These are phyloP conservation scores for Carposina sasakii DNA, from an alignment of 1,140 invertebrate species.

Conservation along the genomic window DNA sequence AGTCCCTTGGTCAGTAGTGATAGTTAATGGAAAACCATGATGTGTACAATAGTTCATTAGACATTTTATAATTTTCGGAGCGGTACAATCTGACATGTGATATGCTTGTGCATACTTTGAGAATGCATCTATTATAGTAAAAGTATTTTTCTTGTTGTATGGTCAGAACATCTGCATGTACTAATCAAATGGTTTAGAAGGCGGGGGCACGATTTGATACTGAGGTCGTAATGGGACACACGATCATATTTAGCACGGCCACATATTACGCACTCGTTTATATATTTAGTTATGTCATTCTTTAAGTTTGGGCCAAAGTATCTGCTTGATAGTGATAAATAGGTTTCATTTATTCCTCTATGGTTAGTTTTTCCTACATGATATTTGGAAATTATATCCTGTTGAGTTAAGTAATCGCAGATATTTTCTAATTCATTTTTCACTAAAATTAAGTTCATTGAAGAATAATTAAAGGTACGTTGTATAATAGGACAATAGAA, in stretches of 20 bases:
- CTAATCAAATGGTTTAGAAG: neutral
- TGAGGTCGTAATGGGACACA: neutral
- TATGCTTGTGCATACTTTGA: conserved; percentile 12
- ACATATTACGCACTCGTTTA: neutral
- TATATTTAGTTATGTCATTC: conserved; percentile 5
- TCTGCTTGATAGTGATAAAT: neutral
- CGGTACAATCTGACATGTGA: no score
- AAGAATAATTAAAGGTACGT: neutral
- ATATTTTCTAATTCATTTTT: conserved; percentile 8
- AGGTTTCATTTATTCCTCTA: conserved; percentile 3
- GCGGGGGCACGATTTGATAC: conserved; percentile 1
- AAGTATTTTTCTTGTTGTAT: conserved; percentile 6
- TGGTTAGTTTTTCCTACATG: conserved; percentile 12
- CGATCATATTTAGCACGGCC: conserved; percentile 4
- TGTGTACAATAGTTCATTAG: conserved; percentile 3
- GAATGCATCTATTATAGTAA: conserved; percentile 7
- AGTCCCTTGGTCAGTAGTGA: conserved; percentile 4
- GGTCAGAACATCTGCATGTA: conserved; percentile 1
- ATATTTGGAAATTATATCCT: conserved; percentile 1
- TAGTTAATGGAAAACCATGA: conserved; percentile 1
- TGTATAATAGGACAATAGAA: conserved; percentile 6
- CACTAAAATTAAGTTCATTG: conserved; percentile 1
- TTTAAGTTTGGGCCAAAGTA: conserved; percentile 7
- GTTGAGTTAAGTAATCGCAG: neutral
- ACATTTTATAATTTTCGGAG: neutral